These are phyloP conservation scores for Eupristina koningsbergeri DNA, from an alignment of 1,140 invertebrate species.

Conservation along the genomic window DNA sequence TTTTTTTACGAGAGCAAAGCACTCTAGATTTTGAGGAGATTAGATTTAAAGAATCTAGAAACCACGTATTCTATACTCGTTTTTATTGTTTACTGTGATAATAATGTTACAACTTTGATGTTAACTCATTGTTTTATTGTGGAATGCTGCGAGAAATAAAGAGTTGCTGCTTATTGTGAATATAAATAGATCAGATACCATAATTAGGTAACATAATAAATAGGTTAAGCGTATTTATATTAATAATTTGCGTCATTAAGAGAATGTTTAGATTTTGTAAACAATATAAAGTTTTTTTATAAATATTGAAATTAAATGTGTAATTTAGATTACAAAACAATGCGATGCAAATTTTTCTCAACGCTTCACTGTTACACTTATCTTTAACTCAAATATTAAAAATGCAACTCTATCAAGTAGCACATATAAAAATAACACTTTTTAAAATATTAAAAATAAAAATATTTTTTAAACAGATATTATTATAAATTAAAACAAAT, in stretches of 20 bases:
- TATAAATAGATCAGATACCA: not conserved
- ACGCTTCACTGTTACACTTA: not conserved
- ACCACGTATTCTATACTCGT: not conserved
- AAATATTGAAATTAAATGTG: slow-evolving; percentile 2
- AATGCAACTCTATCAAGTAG: slow-evolving; percentile 11
- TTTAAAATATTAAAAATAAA: too few species aligned
- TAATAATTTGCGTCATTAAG: slow-evolving; percentile 5
- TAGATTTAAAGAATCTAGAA: not conserved
- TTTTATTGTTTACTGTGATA: not conserved
- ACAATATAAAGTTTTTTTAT: not conserved
- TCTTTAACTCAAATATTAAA: slow-evolving; percentile 17
- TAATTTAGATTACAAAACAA: slow-evolving; percentile 2
- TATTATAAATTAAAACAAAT: too few species aligned
- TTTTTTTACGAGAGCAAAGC: not conserved
- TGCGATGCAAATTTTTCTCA: slow-evolving; percentile 31
- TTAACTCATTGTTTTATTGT: not conserved
- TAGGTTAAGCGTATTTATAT: not conserved
- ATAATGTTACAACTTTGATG: not conserved
- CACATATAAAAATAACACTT: not conserved
- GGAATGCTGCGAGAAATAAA: not conserved
- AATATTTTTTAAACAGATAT: too few species aligned
- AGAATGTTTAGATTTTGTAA: not conserved
- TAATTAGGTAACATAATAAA: not conserved
- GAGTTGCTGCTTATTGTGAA: not conserved
- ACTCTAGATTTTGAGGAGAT: not conserved